phyloP scores from a whole-genome alignment of 2,113 vertebrate genomes.

The Eptesicus fuscus region DNA sequence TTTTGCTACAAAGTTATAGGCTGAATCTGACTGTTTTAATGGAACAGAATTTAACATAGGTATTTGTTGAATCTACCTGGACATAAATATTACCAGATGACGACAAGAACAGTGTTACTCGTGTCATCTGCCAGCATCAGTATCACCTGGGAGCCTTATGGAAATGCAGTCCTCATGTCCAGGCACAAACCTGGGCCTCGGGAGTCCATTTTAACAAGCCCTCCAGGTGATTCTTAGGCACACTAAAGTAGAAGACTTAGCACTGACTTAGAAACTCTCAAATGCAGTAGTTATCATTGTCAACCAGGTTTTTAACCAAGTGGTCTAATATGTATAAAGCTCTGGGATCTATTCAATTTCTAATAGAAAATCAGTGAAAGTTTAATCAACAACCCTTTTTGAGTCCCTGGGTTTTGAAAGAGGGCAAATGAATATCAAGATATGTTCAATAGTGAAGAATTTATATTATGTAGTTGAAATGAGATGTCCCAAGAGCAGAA shows the following conservation, averaged over 20 bases:
- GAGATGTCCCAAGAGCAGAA: background rate
- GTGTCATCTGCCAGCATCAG: background rate
- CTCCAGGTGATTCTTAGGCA: background rate
- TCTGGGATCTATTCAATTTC: background rate
- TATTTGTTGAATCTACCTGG: background rate
- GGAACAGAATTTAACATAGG: background rate
- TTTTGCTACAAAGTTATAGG: background rate
- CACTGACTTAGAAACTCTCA: background rate
- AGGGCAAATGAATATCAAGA: background rate
- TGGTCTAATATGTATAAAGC: background rate
- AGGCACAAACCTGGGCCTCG: background rate
- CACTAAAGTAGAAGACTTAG: background rate
- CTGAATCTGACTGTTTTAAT: background rate
- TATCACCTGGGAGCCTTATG: background rate
- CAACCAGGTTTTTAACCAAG: background rate
- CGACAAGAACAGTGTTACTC: background rate
- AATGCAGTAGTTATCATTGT: background rate
- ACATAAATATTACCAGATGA: background rate
- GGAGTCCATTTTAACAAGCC: background rate
- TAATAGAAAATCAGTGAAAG: conserved; percentile 4
- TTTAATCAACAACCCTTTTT: background rate
- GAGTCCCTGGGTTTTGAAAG: background rate
- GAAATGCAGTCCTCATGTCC: background rate
- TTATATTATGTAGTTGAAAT: background rate
- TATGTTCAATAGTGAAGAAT: background rate